Evolutionary conservation across 2,888 invertebrate species (phyloP).

Genomic region (Oscheius myriophilus): DNA sequence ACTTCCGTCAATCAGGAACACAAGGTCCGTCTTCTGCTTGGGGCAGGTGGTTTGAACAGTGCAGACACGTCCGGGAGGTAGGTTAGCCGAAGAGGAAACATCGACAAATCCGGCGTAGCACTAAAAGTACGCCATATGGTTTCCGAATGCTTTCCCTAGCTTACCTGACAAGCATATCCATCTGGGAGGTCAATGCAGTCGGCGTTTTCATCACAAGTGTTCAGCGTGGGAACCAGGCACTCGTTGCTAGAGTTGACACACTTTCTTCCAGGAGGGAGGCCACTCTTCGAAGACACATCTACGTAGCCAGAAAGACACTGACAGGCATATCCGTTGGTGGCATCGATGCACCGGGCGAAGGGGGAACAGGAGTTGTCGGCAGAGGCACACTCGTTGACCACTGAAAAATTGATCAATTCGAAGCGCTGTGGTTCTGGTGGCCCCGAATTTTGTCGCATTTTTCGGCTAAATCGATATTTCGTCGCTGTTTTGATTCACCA

Average conservation of each 20-base stretch:
- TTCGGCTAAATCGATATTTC: no score
- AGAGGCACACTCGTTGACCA: conserved; percentile 70
- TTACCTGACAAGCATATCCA: conserved; percentile 66
- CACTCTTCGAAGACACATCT: conserved; percentile 66
- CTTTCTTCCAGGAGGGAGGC: conserved; percentile 65
- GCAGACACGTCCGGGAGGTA: conserved; percentile 70
- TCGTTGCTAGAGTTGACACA: conserved; percentile 70
- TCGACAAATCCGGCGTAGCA: conserved; percentile 70
- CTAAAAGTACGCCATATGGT: conserved; percentile 33
- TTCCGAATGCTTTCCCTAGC: neutral
- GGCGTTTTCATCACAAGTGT: conserved; percentile 71
- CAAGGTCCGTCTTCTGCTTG: conserved; percentile 69
- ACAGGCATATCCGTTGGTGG: conserved; percentile 68
- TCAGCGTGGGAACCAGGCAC: conserved; percentile 61
- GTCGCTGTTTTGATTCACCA: no score
- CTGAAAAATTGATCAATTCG: conserved; percentile 45
- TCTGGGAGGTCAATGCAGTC: conserved; percentile 70
- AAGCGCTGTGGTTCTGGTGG: neutral
- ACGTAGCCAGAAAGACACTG: conserved; percentile 62
- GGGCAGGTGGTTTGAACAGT: conserved; percentile 70
- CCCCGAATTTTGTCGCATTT: no score
- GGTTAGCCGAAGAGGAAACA: conserved; percentile 67
- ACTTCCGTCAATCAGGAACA: conserved; percentile 70
- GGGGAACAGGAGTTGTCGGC: conserved; percentile 66
- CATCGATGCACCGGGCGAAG: conserved; percentile 68